Base-by-base conservation (phyloP, 30 jellyfish, hydroid and myxozoan genomes). In the Pseudorhiza aurosa region DNA sequence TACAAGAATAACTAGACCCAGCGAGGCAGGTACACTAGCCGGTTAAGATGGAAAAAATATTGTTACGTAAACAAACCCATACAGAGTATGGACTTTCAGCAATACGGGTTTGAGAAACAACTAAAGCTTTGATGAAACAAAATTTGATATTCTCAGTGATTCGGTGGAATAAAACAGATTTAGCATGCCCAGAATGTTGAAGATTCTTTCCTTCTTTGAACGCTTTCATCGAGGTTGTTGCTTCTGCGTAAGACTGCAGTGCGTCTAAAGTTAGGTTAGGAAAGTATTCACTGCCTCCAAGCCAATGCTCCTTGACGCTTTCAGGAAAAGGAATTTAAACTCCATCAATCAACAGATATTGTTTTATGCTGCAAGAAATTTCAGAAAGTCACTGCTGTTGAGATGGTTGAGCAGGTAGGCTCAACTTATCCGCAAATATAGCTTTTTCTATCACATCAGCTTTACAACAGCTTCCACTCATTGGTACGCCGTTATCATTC, bases 171-270 rank as follows among this genome's bases (percentile, higher is more conserved):
- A 57, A 28, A 45, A 57, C 78, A 21, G 65, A 35, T 47, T 55
- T 36, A 18, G 29, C 68, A 77, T 77, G 89, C n/a, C 72, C 58
- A 58, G 89, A 77, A 2, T 51, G 47, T 37, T 53, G 81, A 36
- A 77, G 72, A 31, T 31, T 58, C 72, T 77, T 30, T 77, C 88
- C 88, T 51, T 70, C 67, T 39, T 36, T 56, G 88, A 42, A 75
- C 44, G 83, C 88, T 58, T 75, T 75, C 76, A 62, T 12, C 55
- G 76, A 62, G 28, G 28, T 55, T 26, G 14, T 62, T 62, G 53
- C 76, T 62, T 62, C 76, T 35, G 76, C 56, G 24, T 31, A 62
- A 12, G 28, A 26, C 24, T 62, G 28, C 55, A 62, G 28, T 26
- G 31, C 56, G 31, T 62, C 76, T 26, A 62, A 17, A 26, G 76